Evolutionary conservation across 2,113 vertebrate genomes (phyloP).

Genomic region (Jacana jacana): DNA sequence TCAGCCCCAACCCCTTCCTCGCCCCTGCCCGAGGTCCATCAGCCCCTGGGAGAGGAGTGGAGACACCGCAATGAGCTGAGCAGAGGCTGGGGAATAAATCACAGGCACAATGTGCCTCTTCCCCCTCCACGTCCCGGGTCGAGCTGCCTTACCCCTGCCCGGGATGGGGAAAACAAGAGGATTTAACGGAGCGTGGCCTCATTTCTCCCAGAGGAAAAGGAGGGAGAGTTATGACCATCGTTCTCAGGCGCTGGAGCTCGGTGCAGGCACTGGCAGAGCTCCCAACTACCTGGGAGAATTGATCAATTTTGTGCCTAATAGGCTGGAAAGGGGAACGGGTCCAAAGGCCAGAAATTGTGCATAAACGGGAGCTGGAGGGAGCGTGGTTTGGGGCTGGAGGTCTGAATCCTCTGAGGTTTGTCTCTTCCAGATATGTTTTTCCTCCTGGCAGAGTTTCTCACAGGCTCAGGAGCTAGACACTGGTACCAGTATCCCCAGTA

Average conservation of each 20-base stretch:
- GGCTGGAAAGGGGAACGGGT: background rate
- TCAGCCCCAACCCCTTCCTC: background rate
- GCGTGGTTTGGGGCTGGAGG: background rate
- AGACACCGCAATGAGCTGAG: fast-evolving
- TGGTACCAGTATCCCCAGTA: background rate
- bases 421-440: background rate
- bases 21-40: background rate
- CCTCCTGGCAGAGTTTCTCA: background rate
- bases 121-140: fast-evolving
- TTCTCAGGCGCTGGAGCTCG: background rate
- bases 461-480: background rate
- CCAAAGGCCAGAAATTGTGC: background rate
- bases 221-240: background rate
- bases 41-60: fast-evolving
- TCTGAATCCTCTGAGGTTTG: background rate
- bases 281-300: background rate
- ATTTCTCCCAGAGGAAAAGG: background rate
- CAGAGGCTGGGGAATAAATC: fast-evolving
- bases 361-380: background rate
- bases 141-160: background rate
- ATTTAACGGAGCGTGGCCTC: background rate
- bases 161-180: background rate
- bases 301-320: background rate
- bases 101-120: fast-evolving
- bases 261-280: background rate